A percentile compares a stretch with the other conserved stretches of the same genome.
Evolutionary conservation across 2,797 vertebrate genomes (phyloP).

Genomic region (Eutrigla gurnardus): DNA sequence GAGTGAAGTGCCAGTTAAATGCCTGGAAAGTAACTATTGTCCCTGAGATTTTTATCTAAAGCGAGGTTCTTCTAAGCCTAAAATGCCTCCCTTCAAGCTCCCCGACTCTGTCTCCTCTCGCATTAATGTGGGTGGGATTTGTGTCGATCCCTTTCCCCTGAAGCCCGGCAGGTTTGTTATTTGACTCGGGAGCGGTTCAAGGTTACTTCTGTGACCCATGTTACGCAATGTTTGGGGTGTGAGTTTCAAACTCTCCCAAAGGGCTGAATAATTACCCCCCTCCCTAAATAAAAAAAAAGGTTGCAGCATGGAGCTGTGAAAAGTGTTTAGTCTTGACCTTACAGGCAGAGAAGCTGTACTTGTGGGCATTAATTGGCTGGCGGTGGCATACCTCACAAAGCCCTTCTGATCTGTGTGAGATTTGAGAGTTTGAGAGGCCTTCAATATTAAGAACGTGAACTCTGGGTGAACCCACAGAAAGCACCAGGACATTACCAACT

Average conservation of each 20-base stretch:
- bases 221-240: slow-evolving; percentile 56
- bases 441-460: slow-evolving; percentile 77
- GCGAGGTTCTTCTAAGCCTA: slow-evolving; percentile 37
- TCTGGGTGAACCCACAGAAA: slow-evolving; percentile 67
- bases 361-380: slow-evolving; percentile 72
- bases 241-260: slow-evolving; percentile 56
- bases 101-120: slow-evolving; percentile 6
- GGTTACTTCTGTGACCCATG: slow-evolving; percentile 39
- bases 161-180: slow-evolving; percentile 33
- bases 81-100: slow-evolving; percentile 46
- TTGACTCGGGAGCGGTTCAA: slow-evolving; percentile 27
- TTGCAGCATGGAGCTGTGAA: slow-evolving; percentile 15
- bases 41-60: slow-evolving; percentile 48
- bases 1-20: slow-evolving; percentile 23
- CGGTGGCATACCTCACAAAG: slow-evolving; percentile 71
- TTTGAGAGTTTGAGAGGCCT: slow-evolving; percentile 62
- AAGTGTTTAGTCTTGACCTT: slow-evolving; percentile 48
- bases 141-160: slow-evolving; percentile 24
- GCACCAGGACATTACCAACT: slow-evolving; percentile 52
- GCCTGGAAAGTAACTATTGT: slow-evolving; percentile 36
- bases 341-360: slow-evolving; percentile 54
- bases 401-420: slow-evolving; percentile 75
- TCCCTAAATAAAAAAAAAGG: slow-evolving; percentile 16
- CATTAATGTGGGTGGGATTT: slow-evolving; percentile 49
- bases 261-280: slow-evolving; percentile 48